Base-by-base conservation (phyloP, 1,140 invertebrate genomes). In the Bradynema listronoti region DNA sequence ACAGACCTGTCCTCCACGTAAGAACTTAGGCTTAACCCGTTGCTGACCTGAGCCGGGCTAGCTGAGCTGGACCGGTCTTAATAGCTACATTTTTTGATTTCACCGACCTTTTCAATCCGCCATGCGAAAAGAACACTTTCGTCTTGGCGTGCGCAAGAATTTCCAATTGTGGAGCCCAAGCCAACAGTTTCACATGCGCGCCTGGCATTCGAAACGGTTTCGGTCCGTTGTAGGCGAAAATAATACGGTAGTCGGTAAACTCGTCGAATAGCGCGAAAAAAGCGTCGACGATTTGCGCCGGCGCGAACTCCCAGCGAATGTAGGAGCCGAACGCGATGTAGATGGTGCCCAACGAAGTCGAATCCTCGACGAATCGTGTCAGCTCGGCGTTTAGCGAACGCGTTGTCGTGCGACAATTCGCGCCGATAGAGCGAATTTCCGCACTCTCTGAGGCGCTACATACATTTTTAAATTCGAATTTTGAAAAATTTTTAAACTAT, bases 91-190 rank as follows among this genome's bases (percentile, higher is more conserved):
- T 39, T 19, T 19, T 39, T 19, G 19, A 39, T 14, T 54, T 6
- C 14, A 55, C 66, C 66, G 43, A 78, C 74, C 72, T 71, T 32
- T 66, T 61, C 42, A 79, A 41, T 2, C 61, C 61, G 19, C 61
- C 61, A 66, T 63, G 61, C 6, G 54, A 60, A 27, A 63, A 46
- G 33, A 63, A 63, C 30, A 64, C 9, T 68, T 64, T 42, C 0
- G 62, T 64, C 1, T 50, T 47, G 16, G 11, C 14, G 30, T 64
- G 62, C 4, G 30, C 7, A 14, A 64, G 58, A 6, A 64, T 16
- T 64, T 68, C 62, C 11, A 68, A 25, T 63, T 64, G 62, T 4
- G 62, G 62, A 9, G 65, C 65, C 62, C 62, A 64, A 4, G n/a
- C 9, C 16, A 63, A 33, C 4, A 68, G 25, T 33, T 56, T 62